These are phyloP conservation scores for Drosophila simulans DNA, from an alignment of 1,140 invertebrate genomes.

Conservation along the genomic window DNA sequence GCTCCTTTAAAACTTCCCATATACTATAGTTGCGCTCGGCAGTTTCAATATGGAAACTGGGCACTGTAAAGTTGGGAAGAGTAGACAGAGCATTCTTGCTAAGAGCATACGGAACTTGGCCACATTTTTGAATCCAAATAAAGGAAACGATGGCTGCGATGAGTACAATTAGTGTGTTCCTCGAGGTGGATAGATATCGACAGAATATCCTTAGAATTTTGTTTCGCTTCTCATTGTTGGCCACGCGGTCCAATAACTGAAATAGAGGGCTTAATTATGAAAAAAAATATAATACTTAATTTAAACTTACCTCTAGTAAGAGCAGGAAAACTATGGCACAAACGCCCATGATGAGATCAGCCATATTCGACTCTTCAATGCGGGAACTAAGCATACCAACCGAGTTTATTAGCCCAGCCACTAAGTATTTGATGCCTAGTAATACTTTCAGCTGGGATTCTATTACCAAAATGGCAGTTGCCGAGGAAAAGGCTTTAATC, in stretches of 20 bases:
- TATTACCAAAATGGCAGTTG: constrained; percentile 96
- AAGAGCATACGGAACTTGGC: constrained; percentile 60
- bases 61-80: constrained; percentile 87
- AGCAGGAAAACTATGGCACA: constrained; percentile 90
- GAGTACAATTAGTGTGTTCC: constrained; percentile 92
- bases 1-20: constrained; percentile 87
- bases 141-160: constrained; percentile 89
- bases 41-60: constrained; percentile 87
- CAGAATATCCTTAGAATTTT: constrained; percentile 83
- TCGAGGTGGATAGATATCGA: constrained; percentile 86
- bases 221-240: constrained; percentile 77
- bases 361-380: constrained; percentile 87
- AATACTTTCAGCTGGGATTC: constrained; percentile 95
- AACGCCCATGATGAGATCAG: constrained; percentile 89
- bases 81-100: constrained; percentile 87
- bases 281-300: background rate
- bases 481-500: constrained; percentile 96
- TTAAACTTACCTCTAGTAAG: constrained; percentile 88
- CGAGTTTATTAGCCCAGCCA: constrained; percentile 90
- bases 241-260: constrained; percentile 60
- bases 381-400: constrained; percentile 88
- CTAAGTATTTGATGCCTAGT: constrained; percentile 91
- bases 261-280: no score
- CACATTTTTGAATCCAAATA: constrained; percentile 69
- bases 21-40: constrained; percentile 87